Base-by-base conservation (phyloP, 1,140 invertebrate genomes). In the Anadara kagoshimensis region DNA sequence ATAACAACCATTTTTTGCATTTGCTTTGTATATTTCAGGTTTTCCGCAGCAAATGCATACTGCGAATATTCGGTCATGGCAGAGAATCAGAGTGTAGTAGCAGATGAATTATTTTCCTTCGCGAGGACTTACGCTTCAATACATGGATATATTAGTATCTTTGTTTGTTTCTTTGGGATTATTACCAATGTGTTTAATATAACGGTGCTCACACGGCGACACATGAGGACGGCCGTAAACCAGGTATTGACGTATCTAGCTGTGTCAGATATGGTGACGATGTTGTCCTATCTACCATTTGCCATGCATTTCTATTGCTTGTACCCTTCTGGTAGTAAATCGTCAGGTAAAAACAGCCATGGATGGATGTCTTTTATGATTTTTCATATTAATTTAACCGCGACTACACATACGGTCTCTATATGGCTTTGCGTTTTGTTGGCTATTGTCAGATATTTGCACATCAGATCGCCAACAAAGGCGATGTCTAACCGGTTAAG, bases 381-480 rank as follows among this genome's bases (percentile, higher is more conserved):
- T 20, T 84, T 88, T 69, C 85, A 88, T 75, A 83, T 87, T 36
- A 88, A 96, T 78, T 96, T 97, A 83, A 89, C 91, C 12, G 88
- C 90, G 92, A 94, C 96, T 0, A 91, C 94, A 82, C 97, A 99
- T 87, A 97, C 96, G 0, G 95, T 97, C 47, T 96, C 96, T 0
- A 98, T 97, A 72, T 97, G 95, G 93, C 86, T 98, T 73, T 97
- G 96, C 0, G 94, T 98, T 0, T 94, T 94, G 2, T 87, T 98
- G 57, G 96, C 97, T 0, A 93, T 98, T 4, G 97, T 97, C 94
- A 90, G 97, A 4, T 98, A 96, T 85, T 93, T 97, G 8, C 95
- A 95, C 0, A 94, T 97, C 0, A 90, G 78, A 26, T 87, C 92
- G 78, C 94, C 95, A 0, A 94, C 95, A 68, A 91, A 91, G 56